Evolutionary conservation across 2,797 vertebrate species (phyloP).

Genomic region (Picus viridis): DNA sequence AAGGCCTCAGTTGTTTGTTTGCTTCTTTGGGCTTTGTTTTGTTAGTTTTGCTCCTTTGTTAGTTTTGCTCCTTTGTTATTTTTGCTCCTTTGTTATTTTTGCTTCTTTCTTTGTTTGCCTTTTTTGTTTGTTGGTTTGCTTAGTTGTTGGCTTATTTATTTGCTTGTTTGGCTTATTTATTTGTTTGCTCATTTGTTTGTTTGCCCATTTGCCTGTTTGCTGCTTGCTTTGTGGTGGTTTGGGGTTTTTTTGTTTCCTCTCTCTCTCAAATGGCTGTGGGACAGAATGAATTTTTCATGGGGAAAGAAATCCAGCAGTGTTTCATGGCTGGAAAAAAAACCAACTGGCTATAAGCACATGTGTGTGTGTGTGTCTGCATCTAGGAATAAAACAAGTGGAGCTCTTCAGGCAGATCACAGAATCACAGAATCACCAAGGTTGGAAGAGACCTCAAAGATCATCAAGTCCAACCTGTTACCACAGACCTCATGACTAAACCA

Average conservation of each 20-base stretch:
- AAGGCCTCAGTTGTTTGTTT: slow-evolving; percentile 37
- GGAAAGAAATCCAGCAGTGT: background rate
- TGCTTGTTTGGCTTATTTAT: background rate
- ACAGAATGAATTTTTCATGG: slow-evolving; percentile 57
- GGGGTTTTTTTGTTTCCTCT: background rate
- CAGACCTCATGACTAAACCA: too few species aligned
- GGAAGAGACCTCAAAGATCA: too few species aligned
- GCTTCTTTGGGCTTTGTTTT: background rate
- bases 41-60: too few species aligned
- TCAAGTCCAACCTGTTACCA: too few species aligned
- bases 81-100: too few species aligned
- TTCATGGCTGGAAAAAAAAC: slow-evolving; percentile 19
- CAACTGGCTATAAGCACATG: background rate
- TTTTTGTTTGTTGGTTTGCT: too few species aligned
- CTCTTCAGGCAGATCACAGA: background rate
- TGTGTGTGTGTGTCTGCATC: background rate
- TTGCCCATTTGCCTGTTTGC: slow-evolving; percentile 27
- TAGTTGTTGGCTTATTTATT: too few species aligned
- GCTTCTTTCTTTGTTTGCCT: too few species aligned
- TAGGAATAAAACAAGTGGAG: background rate
- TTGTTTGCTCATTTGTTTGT: slow-evolving; percentile 9
- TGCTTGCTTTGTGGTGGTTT: background rate
- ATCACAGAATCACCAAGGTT: too few species aligned
- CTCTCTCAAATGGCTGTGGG: background rate
- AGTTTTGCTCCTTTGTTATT: too few species aligned